phyloP scores from a whole-genome alignment of 2,113 vertebrate species.

The Andinoacara biseriatus region DNA sequence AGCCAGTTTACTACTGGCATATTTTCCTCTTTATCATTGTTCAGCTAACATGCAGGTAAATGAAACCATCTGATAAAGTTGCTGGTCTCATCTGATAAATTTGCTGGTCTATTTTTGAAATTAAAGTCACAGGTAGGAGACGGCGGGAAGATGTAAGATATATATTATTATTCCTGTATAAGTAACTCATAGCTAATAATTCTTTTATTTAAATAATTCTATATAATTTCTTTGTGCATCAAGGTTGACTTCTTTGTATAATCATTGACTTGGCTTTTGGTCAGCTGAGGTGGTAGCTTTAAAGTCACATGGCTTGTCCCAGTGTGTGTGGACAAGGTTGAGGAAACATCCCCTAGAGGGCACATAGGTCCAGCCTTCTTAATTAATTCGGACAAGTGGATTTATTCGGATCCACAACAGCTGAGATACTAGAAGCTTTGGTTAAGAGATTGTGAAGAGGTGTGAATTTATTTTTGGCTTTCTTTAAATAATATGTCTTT shows the following conservation, averaged over 20 bases:
- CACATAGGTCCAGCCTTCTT: conserved; percentile 40
- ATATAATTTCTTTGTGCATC: not conserved
- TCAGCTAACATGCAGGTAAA: conserved; percentile 6
- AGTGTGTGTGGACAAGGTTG: not conserved
- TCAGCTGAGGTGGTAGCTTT: conserved; percentile 19
- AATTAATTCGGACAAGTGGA: conserved; percentile 66
- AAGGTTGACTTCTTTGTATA: not conserved
- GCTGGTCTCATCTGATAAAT: not conserved
- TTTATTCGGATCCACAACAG: conserved; percentile 50
- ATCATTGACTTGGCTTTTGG: conserved; percentile 1
- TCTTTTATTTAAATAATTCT: not conserved
- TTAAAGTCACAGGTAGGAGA: not conserved
- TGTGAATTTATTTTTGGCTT: conserved; percentile 9
- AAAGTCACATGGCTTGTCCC: conserved; percentile 20
- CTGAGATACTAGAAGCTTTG: conserved; percentile 22
- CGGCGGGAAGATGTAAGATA: not conserved
- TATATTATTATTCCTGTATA: not conserved
- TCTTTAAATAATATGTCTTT: not conserved
- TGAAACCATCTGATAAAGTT: not conserved
- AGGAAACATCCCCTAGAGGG: conserved; percentile 28
- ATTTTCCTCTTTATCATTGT: conserved; percentile 1
- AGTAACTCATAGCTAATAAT: not conserved
- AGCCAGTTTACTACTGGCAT: conserved; percentile 11
- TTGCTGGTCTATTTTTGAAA: not conserved
- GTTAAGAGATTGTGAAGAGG: not conserved